A percentile compares a stretch with the other conserved stretches of the same genome.
Evolutionary conservation across 92 coral and sea anemone species (phyloP).

Genomic region (Siderastrea radians): DNA sequence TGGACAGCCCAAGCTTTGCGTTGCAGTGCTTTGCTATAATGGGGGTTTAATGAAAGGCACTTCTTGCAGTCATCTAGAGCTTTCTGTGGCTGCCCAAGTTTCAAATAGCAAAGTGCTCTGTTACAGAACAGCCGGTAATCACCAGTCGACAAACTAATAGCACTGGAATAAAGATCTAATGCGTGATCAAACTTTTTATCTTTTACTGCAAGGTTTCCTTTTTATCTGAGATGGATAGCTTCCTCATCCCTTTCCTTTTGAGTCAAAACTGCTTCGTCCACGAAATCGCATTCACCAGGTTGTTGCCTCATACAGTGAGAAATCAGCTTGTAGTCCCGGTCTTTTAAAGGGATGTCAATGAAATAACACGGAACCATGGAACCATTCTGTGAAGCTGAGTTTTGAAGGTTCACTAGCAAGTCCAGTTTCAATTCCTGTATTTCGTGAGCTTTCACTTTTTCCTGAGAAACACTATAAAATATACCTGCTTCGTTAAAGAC

Average conservation of each 20-base stretch:
- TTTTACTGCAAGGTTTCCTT: conserved; percentile 79
- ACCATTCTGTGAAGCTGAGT: conserved; percentile 31
- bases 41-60: conserved; percentile 37
- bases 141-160: conserved; percentile 30
- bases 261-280: background rate
- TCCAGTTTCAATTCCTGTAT: conserved; percentile 62
- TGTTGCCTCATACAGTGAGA: conserved; percentile 72
- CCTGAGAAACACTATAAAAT: conserved; percentile 73
- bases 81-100: conserved; percentile 50
- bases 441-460: conserved; percentile 74
- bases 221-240: conserved; percentile 55
- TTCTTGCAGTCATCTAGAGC: conserved; percentile 82
- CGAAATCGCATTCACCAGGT: background rate
- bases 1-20: conserved; percentile 86
- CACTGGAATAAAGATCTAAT: conserved; percentile 55
- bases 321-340: conserved; percentile 56
- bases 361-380: conserved; percentile 41
- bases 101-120: too few relatives aligned
- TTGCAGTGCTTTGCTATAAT: conserved; percentile 68
- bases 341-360: conserved; percentile 64
- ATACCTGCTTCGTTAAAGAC: conserved; percentile 76
- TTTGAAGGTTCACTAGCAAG: conserved; percentile 43
- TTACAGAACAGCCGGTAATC: conserved; percentile 68
- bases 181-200: conserved; percentile 55
- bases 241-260: conserved; percentile 12